phyloP scores from a whole-genome alignment of 2,113 vertebrate genomes.

The Lagenorhynchus albirostris region DNA sequence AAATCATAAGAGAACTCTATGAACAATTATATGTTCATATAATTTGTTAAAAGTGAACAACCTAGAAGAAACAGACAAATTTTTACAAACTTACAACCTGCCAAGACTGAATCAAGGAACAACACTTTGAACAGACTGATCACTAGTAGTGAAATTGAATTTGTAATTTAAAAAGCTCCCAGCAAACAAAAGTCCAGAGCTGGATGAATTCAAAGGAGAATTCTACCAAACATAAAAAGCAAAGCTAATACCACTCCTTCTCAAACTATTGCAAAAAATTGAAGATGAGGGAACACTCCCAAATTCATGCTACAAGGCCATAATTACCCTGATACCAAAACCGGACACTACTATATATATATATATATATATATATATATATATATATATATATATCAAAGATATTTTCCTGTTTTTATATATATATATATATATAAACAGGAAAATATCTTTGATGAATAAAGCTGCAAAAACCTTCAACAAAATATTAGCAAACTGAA shows the following conservation, averaged over 20 bases:
- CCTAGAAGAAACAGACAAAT: background rate
- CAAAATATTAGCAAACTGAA: background rate
- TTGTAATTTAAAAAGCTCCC: background rate
- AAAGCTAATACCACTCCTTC: background rate
- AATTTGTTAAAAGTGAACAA: background rate
- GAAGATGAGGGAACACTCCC: background rate
- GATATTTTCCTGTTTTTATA: no score
- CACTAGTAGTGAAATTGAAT: background rate
- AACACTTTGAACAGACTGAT: background rate
- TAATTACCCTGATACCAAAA: background rate
- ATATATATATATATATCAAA: no score
- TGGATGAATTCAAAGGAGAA: background rate
- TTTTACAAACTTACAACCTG: background rate
- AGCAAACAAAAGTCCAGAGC: background rate
- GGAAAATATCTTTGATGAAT: background rate
- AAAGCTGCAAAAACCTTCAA: background rate
- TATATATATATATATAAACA: background rate
- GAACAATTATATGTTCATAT: background rate
- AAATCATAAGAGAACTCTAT: background rate
- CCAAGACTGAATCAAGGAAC: background rate
- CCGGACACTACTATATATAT: background rate
- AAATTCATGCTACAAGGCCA: background rate
- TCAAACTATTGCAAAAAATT: background rate
- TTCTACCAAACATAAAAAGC: background rate
- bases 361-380: background rate